Base-by-base conservation (phyloP, 1,140 invertebrate genomes). In the Platorchestia sp. region DNA sequence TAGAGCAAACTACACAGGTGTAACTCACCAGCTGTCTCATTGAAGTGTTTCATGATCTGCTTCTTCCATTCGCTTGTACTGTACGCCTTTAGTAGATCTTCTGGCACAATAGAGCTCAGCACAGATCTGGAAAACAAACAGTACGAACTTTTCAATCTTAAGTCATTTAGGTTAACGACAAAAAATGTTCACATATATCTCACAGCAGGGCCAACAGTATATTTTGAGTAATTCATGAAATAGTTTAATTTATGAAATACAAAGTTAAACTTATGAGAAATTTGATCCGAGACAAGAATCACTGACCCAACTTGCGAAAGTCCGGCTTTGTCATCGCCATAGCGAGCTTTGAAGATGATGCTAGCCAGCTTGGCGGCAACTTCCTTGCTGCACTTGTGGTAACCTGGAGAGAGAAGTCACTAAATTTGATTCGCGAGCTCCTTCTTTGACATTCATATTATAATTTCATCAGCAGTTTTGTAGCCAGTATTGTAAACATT, bases 11-110 rank as follows among this genome's bases (percentile, higher is more conserved):
- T 10, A 43, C 36, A 10, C 3, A 42, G 87, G 41, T 42, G 1
- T 1, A 87, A 95, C 96, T 96, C 97, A 98, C 98, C 99, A 95
- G 98, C 98, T 97, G 99, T 99, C 97, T 99, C 98, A 97, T 99
- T 99, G 97, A 99, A 99, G 0, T 98, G 98, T 22, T 98, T 98
- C 42, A 99, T 98, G 97, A 99, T 99, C 19, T 98, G 98, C 96
- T 99, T 98, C 97, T 99, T 99, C 99, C 99, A 99, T 96, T 99
- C 99, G 95, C 98, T 99, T 0, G 98, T 98, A 97, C 98, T 99
- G 97, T 99, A 98, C 96, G 98, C 97, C 97, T 99, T 99, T 59
- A 99, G 98, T 75, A 99, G 97, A 97, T 99, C 99, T 22, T 98
- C 98, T 45, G 99, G 99, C 96, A 99, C 98, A 22, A 99, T 97